phyloP scores from a whole-genome alignment of 2,797 vertebrate species.

The Lagorchestes hirsutus region DNA sequence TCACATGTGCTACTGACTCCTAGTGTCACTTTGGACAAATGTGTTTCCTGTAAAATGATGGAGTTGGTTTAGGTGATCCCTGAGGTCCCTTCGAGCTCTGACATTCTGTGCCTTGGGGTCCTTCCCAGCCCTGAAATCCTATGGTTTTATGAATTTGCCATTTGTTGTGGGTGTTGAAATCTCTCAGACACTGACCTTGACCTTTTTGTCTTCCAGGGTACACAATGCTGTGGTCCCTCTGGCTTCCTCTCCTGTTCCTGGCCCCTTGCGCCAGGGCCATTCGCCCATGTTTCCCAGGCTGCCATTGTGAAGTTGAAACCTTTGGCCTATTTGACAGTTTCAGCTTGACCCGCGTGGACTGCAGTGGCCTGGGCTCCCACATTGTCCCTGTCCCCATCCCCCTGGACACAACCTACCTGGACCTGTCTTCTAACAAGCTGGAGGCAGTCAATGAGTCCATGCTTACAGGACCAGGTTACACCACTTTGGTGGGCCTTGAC shows the following conservation, averaged over 20 bases:
- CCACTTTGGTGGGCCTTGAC: constrained; percentile 94
- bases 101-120: neutral
- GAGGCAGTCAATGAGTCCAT: constrained; percentile 91
- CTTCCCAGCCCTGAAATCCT: neutral
- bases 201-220: constrained; percentile 75
- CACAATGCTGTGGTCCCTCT: constrained; percentile 88
- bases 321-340: constrained; percentile 98
- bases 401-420: constrained; percentile 94
- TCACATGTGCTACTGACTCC: neutral
- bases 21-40: neutral
- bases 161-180: neutral
- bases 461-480: constrained; percentile 96
- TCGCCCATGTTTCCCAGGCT: constrained; percentile 93
- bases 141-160: neutral
- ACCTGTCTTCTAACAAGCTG: constrained; percentile 93
- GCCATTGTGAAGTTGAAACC: constrained; percentile 95
- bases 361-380: constrained; percentile 90
- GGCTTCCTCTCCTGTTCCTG: constrained; percentile 83
- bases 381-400: constrained; percentile 94
- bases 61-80: neutral
- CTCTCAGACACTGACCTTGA: neutral
- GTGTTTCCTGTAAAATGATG: neutral
- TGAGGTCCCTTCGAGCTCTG: neutral
- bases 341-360: constrained; percentile 96
- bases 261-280: constrained; percentile 71